Conservation (phyloP, 1,140 invertebrate species). For the Oscheius sp. region DNA sequence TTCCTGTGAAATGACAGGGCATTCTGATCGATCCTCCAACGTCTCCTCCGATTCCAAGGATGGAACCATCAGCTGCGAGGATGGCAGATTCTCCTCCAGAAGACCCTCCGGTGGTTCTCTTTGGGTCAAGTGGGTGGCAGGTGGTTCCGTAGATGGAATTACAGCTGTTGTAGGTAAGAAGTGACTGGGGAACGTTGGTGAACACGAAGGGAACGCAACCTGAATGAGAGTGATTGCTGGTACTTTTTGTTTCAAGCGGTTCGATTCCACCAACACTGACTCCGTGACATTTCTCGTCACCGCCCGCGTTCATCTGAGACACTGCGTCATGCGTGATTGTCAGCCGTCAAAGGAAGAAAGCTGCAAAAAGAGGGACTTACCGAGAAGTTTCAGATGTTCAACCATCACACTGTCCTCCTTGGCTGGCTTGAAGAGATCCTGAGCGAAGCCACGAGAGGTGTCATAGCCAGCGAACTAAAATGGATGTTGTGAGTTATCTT, state of each 20-base stretch:
- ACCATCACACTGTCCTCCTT: slow-evolving; percentile 54
- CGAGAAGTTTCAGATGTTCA: slow-evolving; percentile 44
- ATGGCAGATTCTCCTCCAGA: slow-evolving; percentile 58
- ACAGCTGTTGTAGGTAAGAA: slow-evolving; percentile 39
- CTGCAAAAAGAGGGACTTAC: background rate
- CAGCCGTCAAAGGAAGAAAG: background rate
- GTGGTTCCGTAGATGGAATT: slow-evolving; percentile 43
- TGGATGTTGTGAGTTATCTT: background rate
- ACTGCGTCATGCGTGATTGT: too few species aligned
- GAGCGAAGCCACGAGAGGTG: slow-evolving; percentile 61
- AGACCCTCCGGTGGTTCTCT: slow-evolving; percentile 44
- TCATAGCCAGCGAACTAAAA: slow-evolving; percentile 61
- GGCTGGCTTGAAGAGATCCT: slow-evolving; percentile 57
- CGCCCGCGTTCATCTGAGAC: too few species aligned
- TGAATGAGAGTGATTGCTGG: slow-evolving; percentile 16
- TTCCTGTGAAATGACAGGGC: slow-evolving; percentile 53
- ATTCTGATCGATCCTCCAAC: slow-evolving; percentile 62
- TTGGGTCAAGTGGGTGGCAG: slow-evolving; percentile 32
- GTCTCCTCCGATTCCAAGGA: slow-evolving; percentile 61
- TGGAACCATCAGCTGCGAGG: slow-evolving; percentile 55
- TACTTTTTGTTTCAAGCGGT: too few species aligned
- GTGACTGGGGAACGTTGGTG: slow-evolving; percentile 62
- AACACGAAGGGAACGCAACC: slow-evolving; percentile 63
- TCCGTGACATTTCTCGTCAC: too few species aligned
- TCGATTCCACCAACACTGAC: too few species aligned